Evolutionary conservation across 2,113 vertebrate species (phyloP), one percentile per base, ranked within the genome.

Genomic region (Nannospalax galili): DNA sequence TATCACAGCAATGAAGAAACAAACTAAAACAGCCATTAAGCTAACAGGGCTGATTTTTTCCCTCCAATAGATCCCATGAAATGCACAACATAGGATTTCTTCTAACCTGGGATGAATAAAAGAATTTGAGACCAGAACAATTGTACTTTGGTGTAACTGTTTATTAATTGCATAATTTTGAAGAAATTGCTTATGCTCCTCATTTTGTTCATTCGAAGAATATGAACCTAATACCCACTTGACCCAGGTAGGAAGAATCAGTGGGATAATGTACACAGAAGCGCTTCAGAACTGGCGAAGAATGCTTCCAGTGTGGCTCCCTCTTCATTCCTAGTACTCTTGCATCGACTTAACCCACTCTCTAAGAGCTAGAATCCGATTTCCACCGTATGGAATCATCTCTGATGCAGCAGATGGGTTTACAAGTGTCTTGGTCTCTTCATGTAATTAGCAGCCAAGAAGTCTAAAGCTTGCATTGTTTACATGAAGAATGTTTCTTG

Each of bases 401-500:
- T 73, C 81, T 37, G 15, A 37, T 9, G 84, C 30, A 86, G 94
- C 97, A 97, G 97, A 97, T 97, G 97, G 97, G 87, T 95, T 96
- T 97, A 95, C 96, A 91, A 95, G 96, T 84, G 96, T 97, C 94
- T 97, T 94, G 94, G 97, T 97, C 93, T 97, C 93, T 95, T 92
- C 79, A 0, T 84, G 91, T 95, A 92, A 94, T 95, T 95, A 97
- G 96, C 91, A 96, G 97, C 97, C 97, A 97, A 97, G 97, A 92
- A 96, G 88, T 77, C 94, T 89, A 93, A 97, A 97, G 97, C 93
- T 84, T 90, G 94, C 93, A 93, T 95, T 97, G 96, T 97, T 96
- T 96, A 96, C 89, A 20, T 56, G 64, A 86, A 97, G 95, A 96
- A 93, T 78, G 95, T 84, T 97, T 95, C 95, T 94, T 95, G 96